These are phyloP conservation scores for Eonycteris spelaea DNA, from an alignment of 2,113 vertebrate species.

Conservation along the genomic window DNA sequence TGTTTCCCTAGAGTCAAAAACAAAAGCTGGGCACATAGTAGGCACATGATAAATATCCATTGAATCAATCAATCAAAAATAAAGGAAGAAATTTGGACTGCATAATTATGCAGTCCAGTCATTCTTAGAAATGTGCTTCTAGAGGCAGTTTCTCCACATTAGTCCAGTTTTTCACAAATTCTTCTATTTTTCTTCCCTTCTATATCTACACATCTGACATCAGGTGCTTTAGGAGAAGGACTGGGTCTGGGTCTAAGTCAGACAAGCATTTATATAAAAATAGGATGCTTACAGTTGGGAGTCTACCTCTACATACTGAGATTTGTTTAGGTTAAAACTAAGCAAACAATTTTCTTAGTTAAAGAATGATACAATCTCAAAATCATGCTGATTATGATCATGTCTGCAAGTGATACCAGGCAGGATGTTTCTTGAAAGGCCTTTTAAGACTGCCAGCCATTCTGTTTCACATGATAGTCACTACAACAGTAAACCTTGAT, in stretches of 20 bases:
- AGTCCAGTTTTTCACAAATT: background rate
- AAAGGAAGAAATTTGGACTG: background rate
- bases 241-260: background rate
- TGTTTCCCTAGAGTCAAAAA: background rate
- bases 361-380: background rate
- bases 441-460: background rate
- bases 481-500: background rate
- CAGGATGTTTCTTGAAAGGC: background rate
- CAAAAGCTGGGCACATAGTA: background rate
- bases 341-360: background rate
- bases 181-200: background rate
- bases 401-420: background rate
- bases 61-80: slow-evolving; percentile 4
- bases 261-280: background rate
- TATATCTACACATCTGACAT: background rate
- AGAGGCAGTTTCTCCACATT: background rate
- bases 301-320: background rate
- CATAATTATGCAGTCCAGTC: background rate
- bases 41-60: background rate
- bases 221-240: background rate
- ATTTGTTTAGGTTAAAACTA: slow-evolving; percentile 32
- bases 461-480: background rate
- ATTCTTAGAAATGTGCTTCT: background rate
- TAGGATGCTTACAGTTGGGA: background rate
- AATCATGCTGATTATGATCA: background rate